Evolutionary conservation across 2,113 vertebrate genomes (phyloP), one percentile per base, ranked within the genome.

Genomic region (Marmota flaviventris): DNA sequence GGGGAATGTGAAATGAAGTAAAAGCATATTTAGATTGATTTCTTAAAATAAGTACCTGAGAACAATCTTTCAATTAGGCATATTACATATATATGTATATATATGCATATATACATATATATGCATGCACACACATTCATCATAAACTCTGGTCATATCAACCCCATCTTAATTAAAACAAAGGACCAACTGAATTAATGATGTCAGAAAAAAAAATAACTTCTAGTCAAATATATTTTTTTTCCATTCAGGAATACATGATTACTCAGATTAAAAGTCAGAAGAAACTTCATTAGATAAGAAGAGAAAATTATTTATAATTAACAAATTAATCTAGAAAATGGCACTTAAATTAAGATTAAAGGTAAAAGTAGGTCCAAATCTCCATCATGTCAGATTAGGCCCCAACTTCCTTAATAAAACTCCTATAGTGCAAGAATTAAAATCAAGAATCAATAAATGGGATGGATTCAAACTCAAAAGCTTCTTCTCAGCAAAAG

Each of bases 241-340:
- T 93, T 75, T 56, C 53, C 48, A 89, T 67, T 72, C 27, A 48
- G n/a, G 34, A 84, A 86, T 32, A 79, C 42, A 85, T 53, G 78
- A 96, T 81, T 90, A 70, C 51, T 89, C 69, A 85, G 61, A 76
- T 94, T 65, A 89, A 81, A 34, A 70, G 8, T 53, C 39, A 93
- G 24, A 92, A 83, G n/a, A 85, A 45, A 82, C 61, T 95, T 89
- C 70, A 83, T 69, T 95, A 45, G 81, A 67, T 73, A 82, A 48
- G 37, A 89, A 92, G 53, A 85, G 34, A 3, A 92, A 69, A 77
- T 92, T 70, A 72, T 58, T 58, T 67, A 78, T 56, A 96, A 92
- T 87, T 84, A 73, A 89, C 69, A 92, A 94, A 69, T 89, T 96
- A 78, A 56, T 94, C 75, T 45, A 69, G 4, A 34, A 94, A 97